Evolutionary conservation across 2,888 invertebrate species (phyloP).

Genomic region (Corythucha ciliata): DNA sequence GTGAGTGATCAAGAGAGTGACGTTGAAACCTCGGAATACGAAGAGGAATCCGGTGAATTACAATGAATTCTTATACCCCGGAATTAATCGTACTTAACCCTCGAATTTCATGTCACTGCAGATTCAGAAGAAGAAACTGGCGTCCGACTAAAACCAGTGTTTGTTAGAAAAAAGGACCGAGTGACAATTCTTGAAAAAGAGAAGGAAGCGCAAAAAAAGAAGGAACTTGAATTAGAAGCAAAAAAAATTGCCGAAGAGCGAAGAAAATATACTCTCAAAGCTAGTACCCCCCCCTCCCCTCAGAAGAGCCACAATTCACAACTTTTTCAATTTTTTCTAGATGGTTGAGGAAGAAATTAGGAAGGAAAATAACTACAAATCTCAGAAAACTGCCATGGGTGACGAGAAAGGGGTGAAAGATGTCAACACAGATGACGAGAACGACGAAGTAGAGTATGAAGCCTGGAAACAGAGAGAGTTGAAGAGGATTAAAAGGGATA

Average conservation of each 20-base stretch:
- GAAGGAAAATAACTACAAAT: constrained; percentile 61
- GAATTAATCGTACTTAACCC: too few species aligned
- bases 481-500: constrained; percentile 89
- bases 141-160: constrained; percentile 87
- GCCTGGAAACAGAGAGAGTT: constrained; percentile 96
- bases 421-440: constrained; percentile 89
- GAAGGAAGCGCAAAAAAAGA: constrained; percentile 72
- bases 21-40: constrained; percentile 58
- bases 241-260: constrained; percentile 81
- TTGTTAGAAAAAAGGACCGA: constrained; percentile 85
- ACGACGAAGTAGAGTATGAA: constrained; percentile 93
- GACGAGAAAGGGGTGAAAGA: constrained; percentile 71
- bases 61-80: too few species aligned
- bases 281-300: constrained; percentile 37
- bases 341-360: constrained; percentile 83
- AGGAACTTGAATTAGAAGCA: constrained; percentile 73
- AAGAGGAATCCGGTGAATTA: constrained; percentile 57
- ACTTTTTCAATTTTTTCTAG: constrained; percentile 38
- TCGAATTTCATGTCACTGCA: constrained; percentile 13
- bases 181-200: constrained; percentile 93
- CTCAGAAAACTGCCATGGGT: constrained; percentile 46
- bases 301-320: too few species aligned
- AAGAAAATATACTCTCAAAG: constrained; percentile 72
- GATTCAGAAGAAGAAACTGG: constrained; percentile 87
- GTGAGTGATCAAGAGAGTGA: constrained; percentile 44